Evolutionary conservation across 2,888 invertebrate species (phyloP).

Genomic region (Invenusta paracnida): DNA sequence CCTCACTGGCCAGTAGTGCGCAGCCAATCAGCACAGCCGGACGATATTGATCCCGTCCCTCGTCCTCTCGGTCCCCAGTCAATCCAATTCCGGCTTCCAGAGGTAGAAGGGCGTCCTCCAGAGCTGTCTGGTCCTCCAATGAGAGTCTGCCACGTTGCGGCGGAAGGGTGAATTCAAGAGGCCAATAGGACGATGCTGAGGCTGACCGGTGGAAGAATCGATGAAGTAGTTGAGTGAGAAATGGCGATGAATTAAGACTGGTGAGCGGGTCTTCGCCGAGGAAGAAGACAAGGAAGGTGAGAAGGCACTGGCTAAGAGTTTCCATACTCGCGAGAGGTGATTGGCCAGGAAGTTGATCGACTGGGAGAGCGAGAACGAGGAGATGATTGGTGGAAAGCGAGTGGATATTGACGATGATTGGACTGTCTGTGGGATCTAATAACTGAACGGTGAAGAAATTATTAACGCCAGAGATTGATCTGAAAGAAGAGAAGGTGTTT

Average conservation of each 20-base stretch:
- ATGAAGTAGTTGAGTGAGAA: not conserved
- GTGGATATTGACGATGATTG: not conserved
- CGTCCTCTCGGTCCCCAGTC: not conserved
- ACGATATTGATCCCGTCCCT: not conserved
- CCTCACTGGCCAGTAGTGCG: not conserved
- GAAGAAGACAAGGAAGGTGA: not conserved
- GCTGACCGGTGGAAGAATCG: not conserved
- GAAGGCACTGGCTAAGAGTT: not conserved
- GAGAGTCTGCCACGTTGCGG: not conserved
- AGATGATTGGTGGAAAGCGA: not conserved
- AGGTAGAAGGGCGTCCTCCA: not conserved
- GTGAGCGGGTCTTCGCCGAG: not conserved
- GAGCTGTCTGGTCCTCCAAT: not conserved
- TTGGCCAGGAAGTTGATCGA: not conserved
- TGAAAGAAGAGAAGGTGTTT: too few relatives aligned
- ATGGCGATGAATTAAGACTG: not conserved
- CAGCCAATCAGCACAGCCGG: not conserved
- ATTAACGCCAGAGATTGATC: too few relatives aligned
- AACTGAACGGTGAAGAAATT: not conserved
- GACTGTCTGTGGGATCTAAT: not conserved
- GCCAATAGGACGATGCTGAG: too few relatives aligned
- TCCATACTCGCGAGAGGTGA: not conserved
- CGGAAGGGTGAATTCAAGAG: not conserved
- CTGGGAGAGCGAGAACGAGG: not conserved
- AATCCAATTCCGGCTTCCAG: not conserved